Evolutionary conservation across 2,888 invertebrate genomes (phyloP).

Genomic region (Phanerotoma sp.): DNA sequence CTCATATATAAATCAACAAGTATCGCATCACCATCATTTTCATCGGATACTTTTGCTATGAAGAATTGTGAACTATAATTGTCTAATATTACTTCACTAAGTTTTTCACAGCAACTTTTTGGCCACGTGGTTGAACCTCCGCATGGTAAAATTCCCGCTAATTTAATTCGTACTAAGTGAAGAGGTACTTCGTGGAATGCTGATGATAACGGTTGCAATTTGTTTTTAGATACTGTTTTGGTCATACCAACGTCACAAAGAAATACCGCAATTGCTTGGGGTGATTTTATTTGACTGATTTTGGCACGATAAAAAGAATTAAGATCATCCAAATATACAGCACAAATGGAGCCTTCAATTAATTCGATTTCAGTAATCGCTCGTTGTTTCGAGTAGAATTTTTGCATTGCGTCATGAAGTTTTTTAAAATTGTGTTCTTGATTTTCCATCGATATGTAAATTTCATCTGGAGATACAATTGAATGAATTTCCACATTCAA

Average conservation of each 20-base stretch:
- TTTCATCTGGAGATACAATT: slow-evolving; percentile 62
- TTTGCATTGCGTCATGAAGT: slow-evolving; percentile 62
- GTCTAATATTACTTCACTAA: slow-evolving; percentile 61
- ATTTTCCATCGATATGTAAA: slow-evolving; percentile 63
- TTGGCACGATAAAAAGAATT: slow-evolving; percentile 68
- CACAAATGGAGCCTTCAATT: slow-evolving; percentile 58
- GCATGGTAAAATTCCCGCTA: slow-evolving; percentile 71
- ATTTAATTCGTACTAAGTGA: slow-evolving; percentile 67
- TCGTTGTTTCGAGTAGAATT: slow-evolving; percentile 56
- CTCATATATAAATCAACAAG: slow-evolving; percentile 69
- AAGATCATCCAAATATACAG: slow-evolving; percentile 57
- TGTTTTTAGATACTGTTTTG: slow-evolving; percentile 57
- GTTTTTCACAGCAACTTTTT: slow-evolving; percentile 63
- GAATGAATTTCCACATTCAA: slow-evolving; percentile 60
- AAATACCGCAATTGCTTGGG: slow-evolving; percentile 60
- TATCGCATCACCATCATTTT: slow-evolving; percentile 44
- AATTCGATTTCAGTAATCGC: neutral
- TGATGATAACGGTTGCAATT: slow-evolving; percentile 60
- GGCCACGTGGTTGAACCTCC: slow-evolving; percentile 67
- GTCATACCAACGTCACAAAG: slow-evolving; percentile 68
- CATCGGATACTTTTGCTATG: slow-evolving; percentile 61
- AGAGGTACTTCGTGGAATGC: slow-evolving; percentile 61
- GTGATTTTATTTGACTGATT: slow-evolving; percentile 56
- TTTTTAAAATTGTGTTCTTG: slow-evolving; percentile 36
- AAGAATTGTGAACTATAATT: slow-evolving; percentile 59